phyloP scores from a whole-genome alignment of 2,797 vertebrate species.

The Lagothrix lagotricha region DNA sequence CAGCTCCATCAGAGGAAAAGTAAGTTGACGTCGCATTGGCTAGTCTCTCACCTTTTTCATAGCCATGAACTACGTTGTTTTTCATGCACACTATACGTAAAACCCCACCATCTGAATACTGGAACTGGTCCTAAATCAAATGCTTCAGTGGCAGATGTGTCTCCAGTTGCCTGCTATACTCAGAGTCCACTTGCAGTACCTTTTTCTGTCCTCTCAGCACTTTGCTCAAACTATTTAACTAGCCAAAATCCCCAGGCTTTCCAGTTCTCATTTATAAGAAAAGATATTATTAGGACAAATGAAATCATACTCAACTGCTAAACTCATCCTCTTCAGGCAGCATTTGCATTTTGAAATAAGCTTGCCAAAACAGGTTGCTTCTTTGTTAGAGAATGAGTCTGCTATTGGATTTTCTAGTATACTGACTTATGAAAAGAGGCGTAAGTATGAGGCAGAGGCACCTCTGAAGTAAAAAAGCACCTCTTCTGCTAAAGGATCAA shows the following conservation, averaged over 20 bases:
- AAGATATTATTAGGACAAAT: constrained; percentile 13
- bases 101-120: neutral
- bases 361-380: neutral
- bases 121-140: neutral
- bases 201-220: neutral
- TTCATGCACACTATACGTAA: neutral
- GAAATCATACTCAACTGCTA: neutral
- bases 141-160: neutral
- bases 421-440: neutral
- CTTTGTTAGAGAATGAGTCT: neutral
- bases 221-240: neutral
- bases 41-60: neutral
- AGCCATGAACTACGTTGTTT: neutral
- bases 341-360: constrained; percentile 45
- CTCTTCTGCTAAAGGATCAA: neutral
- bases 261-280: neutral
- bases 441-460: neutral
- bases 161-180: neutral
- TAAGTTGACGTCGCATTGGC: neutral
- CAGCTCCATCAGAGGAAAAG: neutral
- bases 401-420: neutral
- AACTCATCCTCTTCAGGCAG: neutral
- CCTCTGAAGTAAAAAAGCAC: neutral
- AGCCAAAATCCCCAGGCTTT: neutral
- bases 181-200: neutral